Conservation (phyloP, 2,888 invertebrate genomes). For the Rhogogaster chlorosoma region DNA sequence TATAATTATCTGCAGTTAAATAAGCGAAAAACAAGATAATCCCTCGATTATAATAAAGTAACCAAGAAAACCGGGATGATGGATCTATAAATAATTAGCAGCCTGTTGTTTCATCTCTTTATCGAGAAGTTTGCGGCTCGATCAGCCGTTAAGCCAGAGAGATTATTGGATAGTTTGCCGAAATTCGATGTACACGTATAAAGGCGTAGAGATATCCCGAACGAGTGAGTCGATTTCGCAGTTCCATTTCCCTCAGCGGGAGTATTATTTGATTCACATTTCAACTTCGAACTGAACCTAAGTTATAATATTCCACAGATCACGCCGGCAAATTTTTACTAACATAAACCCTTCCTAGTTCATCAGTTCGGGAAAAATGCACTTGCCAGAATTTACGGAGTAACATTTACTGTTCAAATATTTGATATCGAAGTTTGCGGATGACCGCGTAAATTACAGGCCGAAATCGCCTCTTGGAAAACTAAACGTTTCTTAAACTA, state of each 20-base stretch:
- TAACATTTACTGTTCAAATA: background rate
- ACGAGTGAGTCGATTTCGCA: background rate
- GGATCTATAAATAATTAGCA: slow-evolving; percentile 9
- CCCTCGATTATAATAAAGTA: background rate
- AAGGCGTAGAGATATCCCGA: background rate
- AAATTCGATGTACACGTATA: background rate
- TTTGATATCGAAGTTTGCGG: background rate
- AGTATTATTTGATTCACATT: background rate
- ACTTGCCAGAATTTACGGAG: background rate
- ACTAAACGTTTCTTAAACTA: background rate
- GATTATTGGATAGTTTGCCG: slow-evolving; percentile 26
- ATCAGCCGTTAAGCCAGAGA: background rate
- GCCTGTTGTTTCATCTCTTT: background rate
- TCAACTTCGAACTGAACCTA: background rate
- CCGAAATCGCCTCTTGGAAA: background rate
- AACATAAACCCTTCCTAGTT: background rate
- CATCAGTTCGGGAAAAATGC: background rate
- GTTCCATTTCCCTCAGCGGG: background rate
- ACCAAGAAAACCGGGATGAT: background rate
- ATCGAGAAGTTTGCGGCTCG: slow-evolving; percentile 2
- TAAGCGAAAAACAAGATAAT: background rate
- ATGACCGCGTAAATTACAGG: background rate
- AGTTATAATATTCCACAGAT: background rate
- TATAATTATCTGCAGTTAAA: background rate
- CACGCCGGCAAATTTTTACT: background rate